Evolutionary conservation across 2,888 invertebrate genomes (phyloP), one percentile per base, ranked within the genome.

Genomic region (Leptinotarsa tumamoca): DNA sequence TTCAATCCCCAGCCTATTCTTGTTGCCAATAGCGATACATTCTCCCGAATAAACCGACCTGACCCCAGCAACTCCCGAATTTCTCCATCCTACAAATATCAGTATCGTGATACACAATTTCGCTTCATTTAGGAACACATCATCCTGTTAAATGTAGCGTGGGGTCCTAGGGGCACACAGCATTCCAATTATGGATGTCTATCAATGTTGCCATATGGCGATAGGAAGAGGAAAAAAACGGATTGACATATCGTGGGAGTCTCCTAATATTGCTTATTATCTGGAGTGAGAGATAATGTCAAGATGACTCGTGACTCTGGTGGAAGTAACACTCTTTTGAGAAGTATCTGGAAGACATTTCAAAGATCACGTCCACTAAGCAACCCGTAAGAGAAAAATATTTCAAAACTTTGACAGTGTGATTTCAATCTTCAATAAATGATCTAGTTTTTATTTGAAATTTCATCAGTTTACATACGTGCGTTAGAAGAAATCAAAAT

Each of bases 131-230:
- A 82, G 76, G 78, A 82, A 79, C 76, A 82, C 82, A 83, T 83
- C 83, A 83, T 82, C 82, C 81, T 81, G 83, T 83, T 83, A 82
- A 83, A 83, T 83, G 73, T 73, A 76, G 73, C 78, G 68, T 82
- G 68, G 76, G 73, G 67, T 79, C 79, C 79, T 56, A 5, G 56
- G 70, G 74, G 70, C 56, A 74, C 70, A 43, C 67, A 67, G 67
- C 43, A 54, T 74, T 51, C 74, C 74, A 74, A 74, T 74, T 70
- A 74, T 70, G 67, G 67, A 54, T 70, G 74, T 67, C 74, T 74
- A 23, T 74, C 74, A 67, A 69, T 67, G 68, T 68, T 58, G 58
- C 72, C 56, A 68, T n/a, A 58, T 58, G 58, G 56, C 67, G 13
- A 56, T 18, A 23, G 63, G 56, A 43, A 14, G 54, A 33, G 21